phyloP scores from a whole-genome alignment of 2,888 invertebrate genomes.

The Luffia ferchaultella region DNA sequence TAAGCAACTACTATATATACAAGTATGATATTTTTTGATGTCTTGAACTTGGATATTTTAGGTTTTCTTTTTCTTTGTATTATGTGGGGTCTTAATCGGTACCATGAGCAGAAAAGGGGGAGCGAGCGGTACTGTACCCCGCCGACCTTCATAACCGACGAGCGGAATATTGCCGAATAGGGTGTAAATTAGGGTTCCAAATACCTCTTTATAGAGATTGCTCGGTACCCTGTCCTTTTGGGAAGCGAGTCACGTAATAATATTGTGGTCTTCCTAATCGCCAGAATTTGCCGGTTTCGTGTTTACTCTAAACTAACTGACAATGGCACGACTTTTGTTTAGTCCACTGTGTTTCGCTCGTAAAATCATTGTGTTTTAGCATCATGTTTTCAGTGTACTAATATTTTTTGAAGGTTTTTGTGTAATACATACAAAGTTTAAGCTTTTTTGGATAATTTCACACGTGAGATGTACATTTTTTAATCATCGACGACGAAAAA shows the following conservation, averaged over 20 bases:
- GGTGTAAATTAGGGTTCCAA: conserved; percentile 59
- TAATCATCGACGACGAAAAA: too few species aligned
- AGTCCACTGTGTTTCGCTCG: neutral
- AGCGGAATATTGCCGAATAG: conserved; percentile 51
- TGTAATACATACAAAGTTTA: too few species aligned
- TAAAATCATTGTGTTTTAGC: too few species aligned
- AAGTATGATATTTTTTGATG: too few species aligned
- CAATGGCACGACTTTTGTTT: neutral
- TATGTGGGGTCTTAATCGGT: conserved; percentile 10
- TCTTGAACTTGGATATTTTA: too few species aligned
- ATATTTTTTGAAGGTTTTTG: too few species aligned
- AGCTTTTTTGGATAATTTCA: too few species aligned
- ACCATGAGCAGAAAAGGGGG: neutral
- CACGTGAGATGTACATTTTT: too few species aligned
- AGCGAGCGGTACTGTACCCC: conserved; percentile 11
- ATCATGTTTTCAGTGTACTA: too few species aligned
- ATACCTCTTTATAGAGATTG: conserved; percentile 58
- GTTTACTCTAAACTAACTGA: conserved; percentile 27
- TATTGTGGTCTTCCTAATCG: conserved; percentile 47
- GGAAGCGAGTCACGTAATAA: conserved; percentile 53
- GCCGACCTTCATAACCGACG: conserved; percentile 42
- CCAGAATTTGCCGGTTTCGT: conserved; percentile 25
- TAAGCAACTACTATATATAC: too few species aligned
- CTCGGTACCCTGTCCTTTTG: conserved; percentile 28
- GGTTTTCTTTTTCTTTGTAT: conserved; percentile 13